phyloP scores from a whole-genome alignment of 2,888 invertebrate genomes.

The Andrena bicolor region DNA sequence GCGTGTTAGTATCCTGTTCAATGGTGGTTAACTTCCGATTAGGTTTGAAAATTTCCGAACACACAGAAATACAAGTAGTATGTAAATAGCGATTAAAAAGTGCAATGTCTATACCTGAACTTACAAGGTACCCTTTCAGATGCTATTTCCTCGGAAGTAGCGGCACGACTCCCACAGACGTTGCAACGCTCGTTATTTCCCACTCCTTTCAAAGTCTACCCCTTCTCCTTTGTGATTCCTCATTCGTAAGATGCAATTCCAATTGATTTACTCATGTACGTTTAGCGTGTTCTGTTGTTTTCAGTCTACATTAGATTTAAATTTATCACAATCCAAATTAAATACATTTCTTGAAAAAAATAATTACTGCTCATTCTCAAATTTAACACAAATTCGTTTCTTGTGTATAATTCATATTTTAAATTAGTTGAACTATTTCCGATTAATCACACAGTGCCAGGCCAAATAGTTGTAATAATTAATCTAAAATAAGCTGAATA shows the following conservation, averaged over 20 bases:
- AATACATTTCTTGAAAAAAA: background rate
- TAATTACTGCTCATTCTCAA: background rate
- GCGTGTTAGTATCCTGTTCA: background rate
- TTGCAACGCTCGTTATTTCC: slow-evolving; percentile 78
- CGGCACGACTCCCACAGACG: slow-evolving; percentile 82
- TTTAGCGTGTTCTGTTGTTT: background rate
- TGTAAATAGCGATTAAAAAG: slow-evolving; percentile 50
- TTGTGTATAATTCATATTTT: too few species aligned
- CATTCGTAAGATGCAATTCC: slow-evolving; percentile 65
- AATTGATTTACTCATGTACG: slow-evolving; percentile 61
- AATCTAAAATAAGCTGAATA: too few species aligned
- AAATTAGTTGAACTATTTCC: too few species aligned
- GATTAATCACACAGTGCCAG: too few species aligned
- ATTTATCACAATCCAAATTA: background rate
- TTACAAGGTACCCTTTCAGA: slow-evolving; percentile 78
- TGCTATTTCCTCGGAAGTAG: slow-evolving; percentile 83
- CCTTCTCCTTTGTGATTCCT: slow-evolving; percentile 70
- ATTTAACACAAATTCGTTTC: background rate
- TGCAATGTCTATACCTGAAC: slow-evolving; percentile 74
- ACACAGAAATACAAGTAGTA: slow-evolving; percentile 47
- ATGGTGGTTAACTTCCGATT: background rate
- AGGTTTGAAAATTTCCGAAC: background rate
- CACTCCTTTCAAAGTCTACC: slow-evolving; percentile 68
- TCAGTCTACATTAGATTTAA: background rate
- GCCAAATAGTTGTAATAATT: too few species aligned